These are phyloP conservation scores for Rhea americana DNA, from an alignment of 2,113 vertebrate genomes.

Conservation along the genomic window DNA sequence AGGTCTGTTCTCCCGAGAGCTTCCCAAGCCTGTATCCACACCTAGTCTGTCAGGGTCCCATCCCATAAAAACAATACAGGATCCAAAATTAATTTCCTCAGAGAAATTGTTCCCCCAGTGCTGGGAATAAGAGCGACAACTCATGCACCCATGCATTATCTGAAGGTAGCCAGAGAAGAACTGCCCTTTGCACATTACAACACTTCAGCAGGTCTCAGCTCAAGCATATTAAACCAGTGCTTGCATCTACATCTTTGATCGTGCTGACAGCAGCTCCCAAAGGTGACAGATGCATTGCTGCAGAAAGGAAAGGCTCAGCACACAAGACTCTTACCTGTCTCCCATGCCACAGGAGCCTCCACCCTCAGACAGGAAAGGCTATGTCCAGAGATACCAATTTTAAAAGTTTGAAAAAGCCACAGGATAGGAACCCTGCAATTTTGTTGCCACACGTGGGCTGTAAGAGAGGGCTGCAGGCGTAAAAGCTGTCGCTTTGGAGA, in stretches of 20 bases:
- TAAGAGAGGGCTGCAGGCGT: background rate
- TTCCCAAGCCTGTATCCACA: background rate
- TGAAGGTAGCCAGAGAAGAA: background rate
- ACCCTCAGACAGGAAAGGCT: background rate
- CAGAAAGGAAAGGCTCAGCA: background rate
- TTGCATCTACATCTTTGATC: accelerated
- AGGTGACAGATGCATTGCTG: accelerated
- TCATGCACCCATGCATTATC: accelerated
- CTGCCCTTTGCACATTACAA: accelerated
- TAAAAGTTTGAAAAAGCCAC: accelerated
- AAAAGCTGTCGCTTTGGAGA: background rate
- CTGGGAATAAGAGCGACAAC: accelerated
- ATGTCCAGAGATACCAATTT: background rate
- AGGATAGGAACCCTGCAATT: slow-evolving; percentile 25
- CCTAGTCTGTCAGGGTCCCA: background rate
- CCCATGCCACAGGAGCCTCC: background rate
- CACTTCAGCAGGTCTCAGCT: background rate
- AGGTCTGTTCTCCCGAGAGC: no score
- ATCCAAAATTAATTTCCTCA: accelerated
- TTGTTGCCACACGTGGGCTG: background rate
- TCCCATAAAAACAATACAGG: accelerated
- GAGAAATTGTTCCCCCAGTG: accelerated
- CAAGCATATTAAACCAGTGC: accelerated
- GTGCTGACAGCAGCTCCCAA: accelerated
- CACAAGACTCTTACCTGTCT: background rate